Conservation (phyloP, 2,113 vertebrate species). For the Chamaetylas fuelleborni region DNA sequence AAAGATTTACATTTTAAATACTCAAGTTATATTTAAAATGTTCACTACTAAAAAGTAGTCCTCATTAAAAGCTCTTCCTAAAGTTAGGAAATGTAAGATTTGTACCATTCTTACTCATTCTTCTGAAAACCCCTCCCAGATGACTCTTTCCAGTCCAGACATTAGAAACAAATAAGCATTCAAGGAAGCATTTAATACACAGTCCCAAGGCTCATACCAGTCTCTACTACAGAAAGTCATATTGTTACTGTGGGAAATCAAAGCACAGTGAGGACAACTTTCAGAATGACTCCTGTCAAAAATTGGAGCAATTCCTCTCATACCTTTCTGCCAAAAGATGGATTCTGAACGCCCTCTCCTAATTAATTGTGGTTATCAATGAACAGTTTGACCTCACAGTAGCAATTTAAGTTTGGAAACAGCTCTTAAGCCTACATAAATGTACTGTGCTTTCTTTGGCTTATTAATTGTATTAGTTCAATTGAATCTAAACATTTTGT, state of each 20-base stretch:
- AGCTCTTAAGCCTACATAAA: not conserved
- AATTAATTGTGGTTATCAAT: not conserved
- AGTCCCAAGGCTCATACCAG: not conserved
- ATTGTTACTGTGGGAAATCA: not conserved
- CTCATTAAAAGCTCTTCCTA: not conserved
- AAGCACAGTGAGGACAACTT: not conserved
- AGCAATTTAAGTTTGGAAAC: not conserved
- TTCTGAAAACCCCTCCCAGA: not conserved
- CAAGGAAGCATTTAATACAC: not conserved
- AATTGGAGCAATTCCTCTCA: not conserved
- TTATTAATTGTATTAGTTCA: not conserved
- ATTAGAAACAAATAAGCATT: slow-evolving; percentile 2
- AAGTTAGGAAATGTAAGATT: not conserved
- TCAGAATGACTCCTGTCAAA: not conserved
- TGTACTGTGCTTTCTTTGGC: not conserved
- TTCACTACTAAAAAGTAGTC: not conserved
- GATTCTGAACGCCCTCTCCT: fast-evolving
- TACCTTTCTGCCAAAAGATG: not conserved
- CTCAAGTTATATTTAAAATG: not conserved
- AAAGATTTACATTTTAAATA: not conserved
- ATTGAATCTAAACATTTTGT: not conserved
- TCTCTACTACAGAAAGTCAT: not conserved
- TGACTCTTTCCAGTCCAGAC: not conserved
- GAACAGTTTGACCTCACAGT: not conserved
- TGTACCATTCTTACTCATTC: not conserved